Evolutionary conservation across 2,113 vertebrate species (phyloP).

Genomic region (Cygnus atratus): DNA sequence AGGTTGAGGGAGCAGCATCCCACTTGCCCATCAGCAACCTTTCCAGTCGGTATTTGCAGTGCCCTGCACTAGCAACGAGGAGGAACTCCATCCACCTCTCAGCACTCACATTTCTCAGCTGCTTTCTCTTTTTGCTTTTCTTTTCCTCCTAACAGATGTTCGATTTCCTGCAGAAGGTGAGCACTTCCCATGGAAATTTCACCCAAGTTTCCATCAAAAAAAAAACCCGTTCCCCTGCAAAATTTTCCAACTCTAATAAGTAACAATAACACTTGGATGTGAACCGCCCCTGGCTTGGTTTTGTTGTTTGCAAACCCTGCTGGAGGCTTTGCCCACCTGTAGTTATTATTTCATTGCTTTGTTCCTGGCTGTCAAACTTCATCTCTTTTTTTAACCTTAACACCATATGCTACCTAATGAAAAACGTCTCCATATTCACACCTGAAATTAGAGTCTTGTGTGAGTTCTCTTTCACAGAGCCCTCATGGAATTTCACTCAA

Average conservation of each 20-base stretch:
- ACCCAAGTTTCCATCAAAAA: constrained; percentile 46
- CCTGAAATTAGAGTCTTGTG: constrained; percentile 62
- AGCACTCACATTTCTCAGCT: neutral
- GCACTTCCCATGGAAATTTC: constrained; percentile 23
- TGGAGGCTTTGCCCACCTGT: constrained; percentile 70
- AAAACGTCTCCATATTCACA: constrained; percentile 64
- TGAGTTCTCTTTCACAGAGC: constrained; percentile 4
- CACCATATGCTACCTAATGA: constrained; percentile 68
- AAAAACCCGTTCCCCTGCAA: neutral
- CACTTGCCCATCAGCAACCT: accelerated
- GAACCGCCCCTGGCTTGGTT: constrained; percentile 39
- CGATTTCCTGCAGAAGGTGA: neutral
- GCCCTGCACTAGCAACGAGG: neutral
- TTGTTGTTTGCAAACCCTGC: constrained; percentile 67
- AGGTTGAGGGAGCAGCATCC: neutral
- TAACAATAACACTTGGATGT: constrained; percentile 52
- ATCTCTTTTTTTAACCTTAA: constrained; percentile 55
- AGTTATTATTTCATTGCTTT: constrained; percentile 69
- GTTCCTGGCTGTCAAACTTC: constrained; percentile 64
- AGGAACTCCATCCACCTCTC: neutral
- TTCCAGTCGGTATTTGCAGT: neutral
- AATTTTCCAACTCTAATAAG: constrained; percentile 36
- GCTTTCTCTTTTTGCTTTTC: neutral
- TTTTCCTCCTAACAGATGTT: neutral
- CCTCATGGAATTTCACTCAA: neutral